Evolutionary conservation across 1,140 invertebrate genomes (phyloP), one percentile per base, ranked within the genome.

Genomic region (Littorina saxatilis): DNA sequence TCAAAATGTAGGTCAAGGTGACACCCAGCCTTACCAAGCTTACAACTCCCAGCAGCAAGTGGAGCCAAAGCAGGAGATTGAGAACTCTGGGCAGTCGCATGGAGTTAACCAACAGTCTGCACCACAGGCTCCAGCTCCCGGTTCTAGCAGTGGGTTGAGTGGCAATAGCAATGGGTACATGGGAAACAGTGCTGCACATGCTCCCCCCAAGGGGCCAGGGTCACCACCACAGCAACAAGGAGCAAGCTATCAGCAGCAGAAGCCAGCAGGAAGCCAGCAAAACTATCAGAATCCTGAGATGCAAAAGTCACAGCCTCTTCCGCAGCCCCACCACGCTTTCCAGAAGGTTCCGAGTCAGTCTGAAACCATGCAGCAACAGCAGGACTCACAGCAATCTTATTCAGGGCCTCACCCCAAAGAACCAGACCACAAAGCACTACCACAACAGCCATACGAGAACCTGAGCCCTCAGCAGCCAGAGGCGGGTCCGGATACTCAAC

Each of bases 191-290:
- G 5, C 43, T 9, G 43, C 43, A 17, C 7, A 47, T 47, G 43
- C 66, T 3, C 3, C 7, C 20, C 17, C 13, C 32, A 68, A 68
- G 35, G 66, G 35, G 66, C 23, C 66, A 39, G 66, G 66, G 15
- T 68, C 40, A 29, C 29, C 70, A 2, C 39, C 32, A 43, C 70
- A 17, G 20, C 40, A 73, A 50, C 70, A 17, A 27, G 20, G 11
- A 27, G 40, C 70, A 73, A 23, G 23, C 70, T 50, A 32, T 52
- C 70, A 50, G 70, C 70, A 52, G n/a, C 70, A 47, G n/a, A n/a
- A n/a, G 43, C 43, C 43, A 9, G 43, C 43, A 17, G 43, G 43
- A 17, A 9, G 7, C 5, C 43, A 47, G 43, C 43, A 47, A 47
- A 47, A 5, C 43, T 47, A 47, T 17, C 43, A 47, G 43, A 47